Evolutionary conservation across 1,140 invertebrate genomes (phyloP), one percentile per base, ranked within the genome.

Genomic region (Drosophila kanapiae): DNA sequence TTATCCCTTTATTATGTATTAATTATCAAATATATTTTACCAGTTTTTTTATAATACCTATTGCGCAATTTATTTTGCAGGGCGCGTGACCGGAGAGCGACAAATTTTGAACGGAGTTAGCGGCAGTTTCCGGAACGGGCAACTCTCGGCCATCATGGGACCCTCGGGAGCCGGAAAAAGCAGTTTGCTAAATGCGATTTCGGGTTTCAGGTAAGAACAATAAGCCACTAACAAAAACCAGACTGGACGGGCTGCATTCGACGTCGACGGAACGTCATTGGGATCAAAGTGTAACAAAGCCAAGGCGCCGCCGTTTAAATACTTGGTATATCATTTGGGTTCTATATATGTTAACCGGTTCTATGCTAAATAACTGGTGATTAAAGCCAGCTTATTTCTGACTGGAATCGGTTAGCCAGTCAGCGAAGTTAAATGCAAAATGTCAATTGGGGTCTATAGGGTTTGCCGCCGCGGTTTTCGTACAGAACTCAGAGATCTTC

Each of bases 141-240:
- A 97, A 77, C 93, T 97, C 63, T 96, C 96, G 9, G 97, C 96
- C 27, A 97, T 97, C 77, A 97, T 97, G 96, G 97, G 97, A 38
- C 97, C 96, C 16, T 97, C 96, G 3, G 97, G 97, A 45, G 96
- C 96, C 37, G 97, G 96, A 53, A 97, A 97, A 93, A 96, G 96
- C 70, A 96, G 96, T 56, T 93, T 96, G 14, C 93, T 96, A 27
- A 96, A 96, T 91, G 95, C 95, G 53, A 93, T 96, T 64, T 95
- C 96, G 35, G 96, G 96, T 87, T 96, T 95, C 92, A 94, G 94
- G 95, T 96, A 92, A 94, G 93, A 45, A 43, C 38, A 65, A 58
- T 29, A 59, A 64, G 10, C 38, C 38, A 10, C 16, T 16, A 47
- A 45, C 48, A 43, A 68, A 42, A 58, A 58, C 49, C 35, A 8